A percentile compares a stretch with the other conserved stretches of the same genome.
Evolutionary conservation across 2,113 vertebrate genomes (phyloP).

Genomic region (Phasianus colchicus): DNA sequence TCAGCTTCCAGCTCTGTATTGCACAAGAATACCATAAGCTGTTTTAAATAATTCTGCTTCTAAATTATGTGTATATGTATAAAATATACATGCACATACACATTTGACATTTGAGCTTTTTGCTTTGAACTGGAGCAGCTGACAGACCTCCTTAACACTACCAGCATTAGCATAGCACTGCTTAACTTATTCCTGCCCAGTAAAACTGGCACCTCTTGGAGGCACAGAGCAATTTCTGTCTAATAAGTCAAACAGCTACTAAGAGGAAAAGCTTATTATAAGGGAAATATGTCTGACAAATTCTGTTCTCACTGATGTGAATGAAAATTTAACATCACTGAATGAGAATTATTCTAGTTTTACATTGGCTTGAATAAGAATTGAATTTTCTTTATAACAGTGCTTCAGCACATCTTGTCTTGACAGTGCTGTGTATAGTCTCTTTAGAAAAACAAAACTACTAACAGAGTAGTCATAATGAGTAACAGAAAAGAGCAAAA

Average conservation of each 20-base stretch:
- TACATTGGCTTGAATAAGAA: not conserved
- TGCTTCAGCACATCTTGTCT: rapidly evolving
- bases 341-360: not conserved
- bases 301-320: not conserved
- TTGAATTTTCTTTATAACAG: not conserved
- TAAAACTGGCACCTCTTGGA: not conserved
- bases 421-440: not conserved
- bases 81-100: not conserved
- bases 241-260: slow-evolving; percentile 35
- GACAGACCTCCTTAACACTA: slow-evolving; percentile 34
- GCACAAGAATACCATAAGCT: not conserved
- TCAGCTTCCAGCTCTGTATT: slow-evolving; percentile 28
- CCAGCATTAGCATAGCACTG: not conserved
- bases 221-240: not conserved
- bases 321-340: not conserved
- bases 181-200: not conserved
- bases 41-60: slow-evolving; percentile 16
- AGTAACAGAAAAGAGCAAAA: slow-evolving; percentile 54
- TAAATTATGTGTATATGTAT: not conserved
- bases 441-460: not conserved
- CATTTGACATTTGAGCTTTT: slow-evolving; percentile 49
- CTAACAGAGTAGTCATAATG: slow-evolving; percentile 26
- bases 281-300: not conserved
- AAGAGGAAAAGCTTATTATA: slow-evolving; percentile 47
- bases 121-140: slow-evolving; percentile 52